Percentiles rank a stretch among this genome's conserved stretches.
These are phyloP conservation scores for Falco rusticolus DNA, from an alignment of 2,797 vertebrate genomes.

Conservation along the genomic window DNA sequence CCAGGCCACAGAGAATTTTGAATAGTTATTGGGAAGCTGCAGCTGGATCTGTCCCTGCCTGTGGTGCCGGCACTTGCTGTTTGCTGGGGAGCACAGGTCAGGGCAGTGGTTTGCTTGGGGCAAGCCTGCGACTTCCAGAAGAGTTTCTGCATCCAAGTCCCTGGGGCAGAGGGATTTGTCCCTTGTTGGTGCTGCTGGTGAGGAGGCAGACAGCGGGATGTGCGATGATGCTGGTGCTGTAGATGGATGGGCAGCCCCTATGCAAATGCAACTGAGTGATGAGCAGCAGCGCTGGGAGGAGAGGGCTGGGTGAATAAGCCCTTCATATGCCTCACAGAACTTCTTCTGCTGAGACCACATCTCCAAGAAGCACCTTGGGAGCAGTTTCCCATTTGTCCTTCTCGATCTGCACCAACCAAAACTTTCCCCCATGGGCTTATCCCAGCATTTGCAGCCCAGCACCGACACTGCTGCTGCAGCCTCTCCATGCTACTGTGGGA, in stretches of 20 bases:
- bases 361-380: not conserved
- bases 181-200: accelerated
- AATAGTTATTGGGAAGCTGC: not conserved
- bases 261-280: not conserved
- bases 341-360: not conserved
- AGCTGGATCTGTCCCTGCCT: not conserved
- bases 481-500: not conserved
- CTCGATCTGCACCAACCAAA: not conserved
- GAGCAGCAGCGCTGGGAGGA: accelerated
- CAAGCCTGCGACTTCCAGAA: not conserved
- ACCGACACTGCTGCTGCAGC: not conserved
- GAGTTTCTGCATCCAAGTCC: not conserved
- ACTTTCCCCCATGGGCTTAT: not conserved
- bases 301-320: not conserved
- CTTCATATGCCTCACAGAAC: not conserved
- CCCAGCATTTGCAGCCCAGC: not conserved
- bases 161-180: not conserved
- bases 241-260: not conserved
- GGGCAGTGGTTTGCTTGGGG: not conserved
- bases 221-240: not conserved
- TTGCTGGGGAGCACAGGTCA: not conserved
- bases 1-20: not conserved
- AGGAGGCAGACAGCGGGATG: not conserved
- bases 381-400: not conserved
- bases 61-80: not conserved